A percentile compares a stretch with the other conserved stretches of the same genome.
phyloP scores from a whole-genome alignment of 2,888 invertebrate species.

The Rhagonycha fulva region DNA sequence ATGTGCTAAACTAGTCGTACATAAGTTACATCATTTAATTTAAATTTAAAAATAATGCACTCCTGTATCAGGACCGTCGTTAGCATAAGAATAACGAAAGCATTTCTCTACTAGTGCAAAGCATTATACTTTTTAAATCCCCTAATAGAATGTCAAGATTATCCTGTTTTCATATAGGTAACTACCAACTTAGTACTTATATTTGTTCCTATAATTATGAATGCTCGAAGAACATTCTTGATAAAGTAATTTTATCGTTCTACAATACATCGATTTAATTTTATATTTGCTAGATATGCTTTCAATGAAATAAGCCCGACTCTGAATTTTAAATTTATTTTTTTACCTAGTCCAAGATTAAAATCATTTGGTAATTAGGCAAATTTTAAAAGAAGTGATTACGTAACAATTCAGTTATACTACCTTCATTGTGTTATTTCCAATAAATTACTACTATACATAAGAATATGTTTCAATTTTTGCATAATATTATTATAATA shows the following conservation, averaged over 20 bases:
- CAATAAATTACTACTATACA: background rate
- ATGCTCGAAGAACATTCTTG: too few relatives aligned
- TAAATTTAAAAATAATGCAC: background rate
- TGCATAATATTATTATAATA: background rate
- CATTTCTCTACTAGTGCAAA: background rate
- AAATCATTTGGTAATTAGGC: background rate
- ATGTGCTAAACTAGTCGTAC: background rate
- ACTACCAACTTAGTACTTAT: too few relatives aligned
- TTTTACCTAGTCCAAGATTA: background rate
- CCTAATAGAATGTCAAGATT: too few relatives aligned
- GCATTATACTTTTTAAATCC: background rate
- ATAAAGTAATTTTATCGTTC: too few relatives aligned
- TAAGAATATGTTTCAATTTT: background rate
- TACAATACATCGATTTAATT: too few relatives aligned
- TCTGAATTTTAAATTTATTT: background rate
- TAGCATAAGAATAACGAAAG: background rate
- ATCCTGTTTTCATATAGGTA: too few relatives aligned
- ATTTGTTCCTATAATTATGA: too few relatives aligned
- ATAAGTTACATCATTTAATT: background rate
- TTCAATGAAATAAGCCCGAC: background rate
- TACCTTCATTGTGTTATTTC: background rate
- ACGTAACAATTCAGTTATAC: background rate
- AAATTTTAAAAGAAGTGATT: background rate
- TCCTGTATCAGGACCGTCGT: background rate
- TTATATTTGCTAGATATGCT: background rate